These are phyloP conservation scores for Mercenaria mercenaria DNA, from an alignment of 1,140 invertebrate genomes.

Conservation along the genomic window DNA sequence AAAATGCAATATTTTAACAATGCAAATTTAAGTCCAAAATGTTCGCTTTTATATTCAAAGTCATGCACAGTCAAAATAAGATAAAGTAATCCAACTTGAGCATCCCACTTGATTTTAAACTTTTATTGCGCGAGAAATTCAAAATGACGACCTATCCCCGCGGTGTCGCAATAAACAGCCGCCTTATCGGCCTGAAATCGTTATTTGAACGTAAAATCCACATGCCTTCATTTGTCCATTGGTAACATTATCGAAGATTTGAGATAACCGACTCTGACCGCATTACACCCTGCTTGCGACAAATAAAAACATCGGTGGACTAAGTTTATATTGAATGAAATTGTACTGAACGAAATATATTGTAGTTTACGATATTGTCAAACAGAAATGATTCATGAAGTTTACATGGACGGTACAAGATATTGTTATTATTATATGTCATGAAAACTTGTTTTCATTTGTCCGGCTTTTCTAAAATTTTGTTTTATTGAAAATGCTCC, in stretches of 20 bases:
- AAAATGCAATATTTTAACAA: too few relatives aligned
- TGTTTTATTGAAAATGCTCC: too few relatives aligned
- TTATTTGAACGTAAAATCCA: slow-evolving; percentile 40
- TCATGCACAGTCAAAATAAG: too few relatives aligned
- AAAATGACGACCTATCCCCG: slow-evolving; percentile 17
- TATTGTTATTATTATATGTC: too few relatives aligned
- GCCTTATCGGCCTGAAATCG: slow-evolving; percentile 19
- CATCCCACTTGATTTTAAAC: background rate
- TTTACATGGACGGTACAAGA: too few relatives aligned
- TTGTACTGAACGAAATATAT: background rate
- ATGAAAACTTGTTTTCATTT: too few relatives aligned
- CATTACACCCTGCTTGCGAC: background rate
- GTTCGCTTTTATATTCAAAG: too few relatives aligned
- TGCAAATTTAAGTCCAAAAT: too few relatives aligned
- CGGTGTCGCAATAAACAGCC: slow-evolving; percentile 30
- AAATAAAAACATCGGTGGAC: slow-evolving; percentile 20
- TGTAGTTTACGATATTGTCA: background rate
- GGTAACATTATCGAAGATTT: slow-evolving; percentile 51
- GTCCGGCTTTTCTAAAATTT: too few relatives aligned
- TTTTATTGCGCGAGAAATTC: slow-evolving; percentile 41
- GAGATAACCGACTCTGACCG: slow-evolving; percentile 35
- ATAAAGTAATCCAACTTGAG: background rate
- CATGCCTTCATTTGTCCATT: slow-evolving; percentile 30
- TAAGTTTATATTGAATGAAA: background rate
- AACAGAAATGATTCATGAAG: background rate